A percentile compares a stretch with the other conserved stretches of the same genome.
phyloP scores from a whole-genome alignment of 2,797 vertebrate species.

The Sebastes minor region DNA sequence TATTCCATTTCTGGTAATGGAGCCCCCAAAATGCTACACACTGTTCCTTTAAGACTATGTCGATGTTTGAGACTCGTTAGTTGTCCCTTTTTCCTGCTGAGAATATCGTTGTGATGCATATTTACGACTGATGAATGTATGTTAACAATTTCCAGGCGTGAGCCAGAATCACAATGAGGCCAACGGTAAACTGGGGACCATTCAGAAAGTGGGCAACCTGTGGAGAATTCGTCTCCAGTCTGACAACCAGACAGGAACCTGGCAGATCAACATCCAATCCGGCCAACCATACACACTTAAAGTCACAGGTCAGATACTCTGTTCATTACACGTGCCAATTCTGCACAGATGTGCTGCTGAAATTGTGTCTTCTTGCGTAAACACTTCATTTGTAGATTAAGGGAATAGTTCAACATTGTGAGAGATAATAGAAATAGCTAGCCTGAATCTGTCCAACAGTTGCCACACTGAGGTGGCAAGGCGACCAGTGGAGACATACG shows the following conservation, averaged over 20 bases:
- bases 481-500: not conserved
- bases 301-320: constrained; percentile 72
- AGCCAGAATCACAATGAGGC: constrained; percentile 52
- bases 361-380: not conserved
- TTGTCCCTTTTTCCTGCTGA: not conserved
- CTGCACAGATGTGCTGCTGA: not conserved
- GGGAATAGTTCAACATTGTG: not conserved
- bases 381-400: not conserved
- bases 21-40: too few relatives aligned
- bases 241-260: constrained; percentile 57
- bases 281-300: constrained; percentile 72
- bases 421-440: not conserved
- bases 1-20: too few relatives aligned
- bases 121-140: not conserved
- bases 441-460: not conserved
- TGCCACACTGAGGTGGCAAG: not conserved
- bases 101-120: not conserved
- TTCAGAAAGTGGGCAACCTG: constrained; percentile 77
- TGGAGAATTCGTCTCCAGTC: constrained; percentile 59
- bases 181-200: constrained; percentile 69
- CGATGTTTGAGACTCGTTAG: not conserved
- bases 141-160: constrained; percentile 55
- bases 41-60: not conserved
- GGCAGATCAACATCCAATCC: constrained; percentile 71
- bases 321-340: not conserved